Evolutionary conservation across 1,140 invertebrate genomes (phyloP), one percentile per base, ranked within the genome.

Genomic region (Leptinotarsa undecemlineata): DNA sequence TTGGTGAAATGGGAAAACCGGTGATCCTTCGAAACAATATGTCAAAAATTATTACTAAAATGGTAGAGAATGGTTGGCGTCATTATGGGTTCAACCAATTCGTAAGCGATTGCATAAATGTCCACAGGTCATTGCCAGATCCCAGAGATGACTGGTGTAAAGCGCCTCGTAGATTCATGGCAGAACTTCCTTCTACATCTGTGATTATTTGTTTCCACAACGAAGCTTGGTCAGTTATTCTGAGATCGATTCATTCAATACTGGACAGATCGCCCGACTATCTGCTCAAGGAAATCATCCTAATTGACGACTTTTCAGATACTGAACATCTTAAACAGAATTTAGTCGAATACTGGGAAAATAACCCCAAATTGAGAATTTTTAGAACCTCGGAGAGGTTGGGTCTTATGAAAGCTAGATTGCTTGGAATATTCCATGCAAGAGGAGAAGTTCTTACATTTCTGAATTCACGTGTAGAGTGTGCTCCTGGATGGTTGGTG

Each of bases 201-300:
- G 96, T 99, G 6, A 95, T 99, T 68, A 96, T 99, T 78, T 98
- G 96, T 85, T 98, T 97, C 87, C 95, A 97, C 86, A 97, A 98
- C 84, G 96, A 99, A 85, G 96, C 96, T 5, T 97, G 95, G 94
- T 96, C 95, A 1, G 94, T 96, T 4, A 86, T 99, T 3, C 85
- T 99, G 48, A 87, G 97, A 51, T 97, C 96, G 0, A 94, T 98
- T 0, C 96, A 98, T 85, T 97, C 95, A 2, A 94, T 98, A 4
- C 82, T 98, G 63, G 94, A 98, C 81, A 88, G 96, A 79, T 97
- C 97, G 0, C 96, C 96, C 0, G 84, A 90, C 8, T 89, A 95
- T 80, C 88, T 98, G 4, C 91, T 99, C 76, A 91, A 96, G 78
- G 96, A 99, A 84, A 94, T 99, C 72, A 93, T 99, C 74, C 88